These are phyloP conservation scores for Cliona cf. orientalis DNA, from an alignment of 37 sponge, comb jelly and placozoan species.

Conservation along the genomic window DNA sequence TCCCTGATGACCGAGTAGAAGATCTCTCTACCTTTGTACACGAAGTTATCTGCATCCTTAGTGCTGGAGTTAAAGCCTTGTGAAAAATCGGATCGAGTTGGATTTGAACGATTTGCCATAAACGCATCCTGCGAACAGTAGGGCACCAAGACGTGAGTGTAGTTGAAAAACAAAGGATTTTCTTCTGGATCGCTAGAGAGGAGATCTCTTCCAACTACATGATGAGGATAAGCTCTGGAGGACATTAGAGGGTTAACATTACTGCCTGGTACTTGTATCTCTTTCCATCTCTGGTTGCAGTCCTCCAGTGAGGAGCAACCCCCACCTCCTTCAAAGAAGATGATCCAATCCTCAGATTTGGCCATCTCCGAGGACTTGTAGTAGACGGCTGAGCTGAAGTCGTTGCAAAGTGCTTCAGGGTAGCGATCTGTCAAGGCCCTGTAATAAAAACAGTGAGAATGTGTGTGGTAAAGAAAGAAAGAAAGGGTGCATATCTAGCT, in stretches of 20 bases:
- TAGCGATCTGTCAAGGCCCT: slow-evolving; percentile 2
- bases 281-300: slow-evolving; percentile 58
- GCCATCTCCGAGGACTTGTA: background rate
- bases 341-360: slow-evolving; percentile 45
- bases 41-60: slow-evolving; percentile 24
- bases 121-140: slow-evolving; percentile 80
- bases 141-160: slow-evolving; percentile 64
- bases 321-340: slow-evolving; percentile 83
- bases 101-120: slow-evolving; percentile 50
- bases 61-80: background rate
- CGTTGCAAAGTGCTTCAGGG: slow-evolving; percentile 67
- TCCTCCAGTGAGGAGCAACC: slow-evolving; percentile 66
- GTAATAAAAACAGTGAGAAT: background rate
- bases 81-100: background rate
- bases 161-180: slow-evolving; percentile 53
- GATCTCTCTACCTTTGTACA: slow-evolving; percentile 52
- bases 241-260: slow-evolving; percentile 49
- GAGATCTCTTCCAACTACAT: slow-evolving; percentile 52
- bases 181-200: slow-evolving; percentile 43
- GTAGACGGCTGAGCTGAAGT: slow-evolving; percentile 43
- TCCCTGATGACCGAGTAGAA: slow-evolving; percentile 46
- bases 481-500: too few species aligned
- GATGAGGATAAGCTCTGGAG: slow-evolving; percentile 2
- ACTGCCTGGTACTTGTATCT: too few species aligned
- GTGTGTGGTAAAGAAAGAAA: too few species aligned